Evolutionary conservation across 1,140 invertebrate genomes (phyloP).

Genomic region (Drosophila sturtevanti): DNA sequence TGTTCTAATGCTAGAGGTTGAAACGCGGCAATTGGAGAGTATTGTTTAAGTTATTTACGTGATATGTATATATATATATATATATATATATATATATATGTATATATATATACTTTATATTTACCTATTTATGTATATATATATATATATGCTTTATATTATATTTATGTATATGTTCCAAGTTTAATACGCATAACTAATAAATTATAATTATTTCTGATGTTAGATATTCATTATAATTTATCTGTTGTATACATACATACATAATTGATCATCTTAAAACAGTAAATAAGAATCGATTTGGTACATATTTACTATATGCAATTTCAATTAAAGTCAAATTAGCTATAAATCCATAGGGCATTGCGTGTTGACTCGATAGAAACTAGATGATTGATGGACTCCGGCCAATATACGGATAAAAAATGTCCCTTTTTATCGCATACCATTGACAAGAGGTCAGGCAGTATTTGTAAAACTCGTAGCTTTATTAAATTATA

Average conservation of each 20-base stretch:
- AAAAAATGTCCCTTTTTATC: background rate
- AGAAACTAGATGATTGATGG: background rate
- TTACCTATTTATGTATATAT: slow-evolving; percentile 9
- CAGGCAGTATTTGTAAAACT: background rate
- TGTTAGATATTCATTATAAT: background rate
- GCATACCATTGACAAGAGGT: background rate
- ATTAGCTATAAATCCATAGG: background rate
- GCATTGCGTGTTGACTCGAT: background rate
- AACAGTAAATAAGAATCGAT: background rate
- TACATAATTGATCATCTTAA: background rate
- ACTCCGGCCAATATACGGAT: background rate
- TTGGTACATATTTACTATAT: too few species aligned
- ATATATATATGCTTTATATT: background rate
- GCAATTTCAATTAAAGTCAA: background rate
- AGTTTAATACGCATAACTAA: background rate
- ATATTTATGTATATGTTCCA: slow-evolving; percentile 11
- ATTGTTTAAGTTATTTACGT: slow-evolving; percentile 18
- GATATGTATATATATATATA: slow-evolving; percentile 9
- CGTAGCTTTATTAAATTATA: background rate
- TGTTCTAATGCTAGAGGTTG: slow-evolving; percentile 54
- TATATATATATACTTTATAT: background rate
- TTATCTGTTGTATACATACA: too few species aligned
- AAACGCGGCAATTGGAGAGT: slow-evolving; percentile 31
- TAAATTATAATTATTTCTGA: background rate
- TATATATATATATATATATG: too few species aligned